phyloP scores from a whole-genome alignment of 2,888 invertebrate species.

The Mesochorus sp. region DNA sequence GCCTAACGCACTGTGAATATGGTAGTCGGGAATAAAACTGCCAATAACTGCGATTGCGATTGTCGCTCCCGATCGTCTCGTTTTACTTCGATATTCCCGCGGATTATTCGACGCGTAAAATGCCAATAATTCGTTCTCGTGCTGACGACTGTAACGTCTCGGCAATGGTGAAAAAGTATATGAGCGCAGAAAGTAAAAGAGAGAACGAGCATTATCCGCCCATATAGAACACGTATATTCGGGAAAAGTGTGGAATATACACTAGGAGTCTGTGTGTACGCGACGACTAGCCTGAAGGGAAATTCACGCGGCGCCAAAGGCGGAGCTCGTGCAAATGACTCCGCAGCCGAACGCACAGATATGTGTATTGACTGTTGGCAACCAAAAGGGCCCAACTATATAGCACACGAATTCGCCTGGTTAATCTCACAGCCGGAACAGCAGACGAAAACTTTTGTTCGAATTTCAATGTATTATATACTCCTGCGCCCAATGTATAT shows the following conservation, averaged over 20 bases:
- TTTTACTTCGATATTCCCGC: not conserved
- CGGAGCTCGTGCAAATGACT: conserved; percentile 66
- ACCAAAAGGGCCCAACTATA: not conserved
- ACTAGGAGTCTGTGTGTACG: conserved; percentile 39
- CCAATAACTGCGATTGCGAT: conserved; percentile 24
- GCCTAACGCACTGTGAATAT: conserved; percentile 6
- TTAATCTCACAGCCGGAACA: not conserved
- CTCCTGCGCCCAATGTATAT: no score
- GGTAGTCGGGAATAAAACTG: conserved; percentile 30
- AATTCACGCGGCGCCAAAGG: conserved; percentile 76
- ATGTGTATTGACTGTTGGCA: not conserved
- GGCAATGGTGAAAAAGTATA: no score
- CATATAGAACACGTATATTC: no score
- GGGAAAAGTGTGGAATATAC: not conserved
- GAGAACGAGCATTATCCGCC: no score
- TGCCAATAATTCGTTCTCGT: not conserved
- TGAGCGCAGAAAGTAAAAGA: no score
- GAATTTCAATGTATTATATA: no score
- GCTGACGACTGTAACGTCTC: conserved; percentile 29
- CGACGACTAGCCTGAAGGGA: conserved; percentile 65
- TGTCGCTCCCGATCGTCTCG: not conserved
- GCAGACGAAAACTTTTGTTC: no score
- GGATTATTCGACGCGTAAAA: not conserved
- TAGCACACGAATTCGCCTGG: not conserved
- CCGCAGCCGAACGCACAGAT: conserved; percentile 8